These are phyloP conservation scores for Condylura cristata DNA, from an alignment of 2,113 vertebrate genomes.

Conservation along the genomic window DNA sequence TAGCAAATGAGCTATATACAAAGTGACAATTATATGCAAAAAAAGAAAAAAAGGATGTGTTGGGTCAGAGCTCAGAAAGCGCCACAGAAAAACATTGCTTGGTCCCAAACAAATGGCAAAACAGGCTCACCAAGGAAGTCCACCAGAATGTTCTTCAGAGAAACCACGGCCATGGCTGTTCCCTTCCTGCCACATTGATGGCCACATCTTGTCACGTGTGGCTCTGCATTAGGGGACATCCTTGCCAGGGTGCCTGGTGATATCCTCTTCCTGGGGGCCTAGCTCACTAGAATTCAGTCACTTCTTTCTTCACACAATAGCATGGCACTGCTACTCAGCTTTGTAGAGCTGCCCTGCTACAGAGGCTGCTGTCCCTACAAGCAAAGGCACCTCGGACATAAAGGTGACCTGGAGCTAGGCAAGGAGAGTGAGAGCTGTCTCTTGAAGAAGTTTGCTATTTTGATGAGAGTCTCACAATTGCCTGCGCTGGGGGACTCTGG, in stretches of 20 bases:
- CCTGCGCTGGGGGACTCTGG: rapidly evolving
- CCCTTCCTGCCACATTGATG: background rate
- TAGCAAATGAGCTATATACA: conserved; percentile 53
- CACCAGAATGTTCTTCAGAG: background rate
- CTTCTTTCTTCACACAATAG: background rate
- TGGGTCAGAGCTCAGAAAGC: conserved; percentile 36
- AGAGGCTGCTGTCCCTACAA: background rate
- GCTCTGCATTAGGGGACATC: background rate
- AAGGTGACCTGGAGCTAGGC: background rate
- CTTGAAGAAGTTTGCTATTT: background rate
- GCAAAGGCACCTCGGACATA: too few relatives aligned
- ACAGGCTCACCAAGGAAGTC: background rate
- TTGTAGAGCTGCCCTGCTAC: background rate
- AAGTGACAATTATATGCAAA: conserved; percentile 40
- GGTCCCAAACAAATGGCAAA: background rate
- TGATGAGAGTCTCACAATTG: background rate
- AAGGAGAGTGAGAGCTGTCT: background rate
- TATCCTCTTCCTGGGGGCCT: background rate
- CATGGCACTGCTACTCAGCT: background rate
- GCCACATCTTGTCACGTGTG: background rate
- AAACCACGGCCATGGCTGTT: background rate
- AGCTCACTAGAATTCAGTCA: background rate
- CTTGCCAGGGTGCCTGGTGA: background rate
- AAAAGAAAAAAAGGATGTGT: conserved; percentile 11
- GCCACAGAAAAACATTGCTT: background rate